These are phyloP conservation scores for Portunus trituberculatus DNA, from an alignment of 1,140 invertebrate genomes.

Conservation along the genomic window DNA sequence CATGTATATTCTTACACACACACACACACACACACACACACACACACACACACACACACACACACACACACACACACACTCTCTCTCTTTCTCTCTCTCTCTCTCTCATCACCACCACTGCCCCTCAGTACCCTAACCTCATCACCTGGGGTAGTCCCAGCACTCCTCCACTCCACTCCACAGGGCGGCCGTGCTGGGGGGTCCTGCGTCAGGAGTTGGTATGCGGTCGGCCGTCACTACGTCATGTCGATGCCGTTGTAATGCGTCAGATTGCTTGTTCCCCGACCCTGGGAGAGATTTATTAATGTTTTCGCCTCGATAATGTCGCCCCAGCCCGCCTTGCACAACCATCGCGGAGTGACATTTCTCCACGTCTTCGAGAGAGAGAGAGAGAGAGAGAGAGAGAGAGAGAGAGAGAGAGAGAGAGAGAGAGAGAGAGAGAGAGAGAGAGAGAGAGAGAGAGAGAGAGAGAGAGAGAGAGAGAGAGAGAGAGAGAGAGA, in stretches of 20 bases:
- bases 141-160: too few relatives aligned
- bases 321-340: constrained; percentile 49
- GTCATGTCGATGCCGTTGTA: constrained; percentile 66
- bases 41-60: too few relatives aligned
- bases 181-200: constrained; percentile 4
- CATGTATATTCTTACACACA: background rate
- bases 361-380: constrained; percentile 43
- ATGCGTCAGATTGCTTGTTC: constrained; percentile 70
- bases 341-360: background rate
- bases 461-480: background rate
- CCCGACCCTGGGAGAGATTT: constrained; percentile 52
- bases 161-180: too few relatives aligned
- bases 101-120: background rate
- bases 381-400: constrained; percentile 49
- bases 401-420: constrained; percentile 58
- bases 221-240: constrained; percentile 48
- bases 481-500: background rate
- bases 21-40: constrained; percentile 25
- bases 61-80: too few relatives aligned
- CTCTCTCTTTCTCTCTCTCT: background rate
- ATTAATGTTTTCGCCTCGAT: constrained; percentile 53
- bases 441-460: constrained; percentile 46
- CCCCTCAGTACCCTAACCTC: background rate
- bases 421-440: constrained; percentile 59
- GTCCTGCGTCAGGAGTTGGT: constrained; percentile 43